Evolutionary conservation across 2,113 vertebrate genomes (phyloP).

Genomic region (Otus sunia): DNA sequence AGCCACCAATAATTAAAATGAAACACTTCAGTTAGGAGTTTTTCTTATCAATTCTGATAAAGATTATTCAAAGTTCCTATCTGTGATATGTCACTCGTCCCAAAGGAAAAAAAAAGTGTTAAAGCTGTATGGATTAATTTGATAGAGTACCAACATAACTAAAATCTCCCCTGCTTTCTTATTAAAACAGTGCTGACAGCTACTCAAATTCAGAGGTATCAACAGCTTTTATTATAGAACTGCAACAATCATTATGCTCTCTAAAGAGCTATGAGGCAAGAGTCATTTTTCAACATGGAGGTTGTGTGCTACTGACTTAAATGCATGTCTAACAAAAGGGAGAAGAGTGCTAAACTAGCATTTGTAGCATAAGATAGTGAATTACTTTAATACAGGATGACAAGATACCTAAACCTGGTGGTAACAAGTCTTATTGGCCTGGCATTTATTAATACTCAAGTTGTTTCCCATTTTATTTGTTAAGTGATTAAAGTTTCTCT

Average conservation of each 20-base stretch:
- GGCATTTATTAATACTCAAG: background rate
- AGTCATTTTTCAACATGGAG: background rate
- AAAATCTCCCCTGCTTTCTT: background rate
- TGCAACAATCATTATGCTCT: background rate
- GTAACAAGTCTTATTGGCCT: background rate
- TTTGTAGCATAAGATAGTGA: background rate
- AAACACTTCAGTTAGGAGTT: background rate
- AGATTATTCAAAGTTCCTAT: background rate
- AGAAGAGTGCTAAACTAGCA: background rate
- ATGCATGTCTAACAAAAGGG: background rate
- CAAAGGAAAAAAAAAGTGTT: background rate
- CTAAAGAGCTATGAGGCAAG: background rate
- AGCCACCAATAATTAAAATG: background rate
- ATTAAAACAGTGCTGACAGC: background rate
- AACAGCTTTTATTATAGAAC: background rate
- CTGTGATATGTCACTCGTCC: background rate
- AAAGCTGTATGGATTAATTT: background rate
- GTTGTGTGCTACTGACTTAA: background rate
- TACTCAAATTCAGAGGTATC: background rate
- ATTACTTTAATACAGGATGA: background rate
- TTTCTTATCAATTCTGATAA: background rate
- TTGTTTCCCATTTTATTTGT: background rate
- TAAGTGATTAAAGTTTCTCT: background rate
- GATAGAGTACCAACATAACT: background rate
- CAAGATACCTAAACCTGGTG: background rate